Conservation (phyloP, 2,888 invertebrate species). For the Agelastica alni region DNA sequence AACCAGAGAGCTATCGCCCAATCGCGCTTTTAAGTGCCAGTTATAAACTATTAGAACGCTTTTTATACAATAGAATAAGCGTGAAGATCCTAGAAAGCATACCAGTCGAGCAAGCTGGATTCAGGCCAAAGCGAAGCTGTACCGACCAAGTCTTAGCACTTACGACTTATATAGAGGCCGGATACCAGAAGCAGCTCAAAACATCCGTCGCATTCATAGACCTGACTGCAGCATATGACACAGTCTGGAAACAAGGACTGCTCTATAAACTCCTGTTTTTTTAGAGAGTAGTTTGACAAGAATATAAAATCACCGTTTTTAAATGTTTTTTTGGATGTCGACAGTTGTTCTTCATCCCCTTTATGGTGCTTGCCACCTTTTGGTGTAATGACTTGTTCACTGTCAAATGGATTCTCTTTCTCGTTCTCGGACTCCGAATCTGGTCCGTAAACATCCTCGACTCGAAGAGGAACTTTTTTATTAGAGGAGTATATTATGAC, state of each 20-base stretch:
- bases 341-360: no score
- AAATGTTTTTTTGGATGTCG: no score
- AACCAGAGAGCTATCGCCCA: constrained; percentile 11
- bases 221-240: constrained; percentile 28
- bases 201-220: constrained; percentile 25
- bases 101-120: constrained; percentile 33
- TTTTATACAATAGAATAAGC: constrained; percentile 30
- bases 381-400: no score
- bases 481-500: no score
- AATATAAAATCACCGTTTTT: no score
- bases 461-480: no score
- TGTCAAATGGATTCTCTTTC: no score
- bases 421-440: no score
- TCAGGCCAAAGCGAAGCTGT: constrained; percentile 29
- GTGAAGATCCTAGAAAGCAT: constrained; percentile 9
- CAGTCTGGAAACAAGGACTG: constrained; percentile 28
- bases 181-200: constrained; percentile 31
- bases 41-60: constrained; percentile 20
- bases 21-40: background rate
- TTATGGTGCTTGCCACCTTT: no score
- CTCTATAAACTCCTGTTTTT: no score
- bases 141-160: constrained; percentile 31
- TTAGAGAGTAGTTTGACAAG: no score
- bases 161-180: constrained; percentile 31
- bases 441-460: no score